Evolutionary conservation across 2,113 vertebrate genomes (phyloP).

Genomic region (Galbula dea): DNA sequence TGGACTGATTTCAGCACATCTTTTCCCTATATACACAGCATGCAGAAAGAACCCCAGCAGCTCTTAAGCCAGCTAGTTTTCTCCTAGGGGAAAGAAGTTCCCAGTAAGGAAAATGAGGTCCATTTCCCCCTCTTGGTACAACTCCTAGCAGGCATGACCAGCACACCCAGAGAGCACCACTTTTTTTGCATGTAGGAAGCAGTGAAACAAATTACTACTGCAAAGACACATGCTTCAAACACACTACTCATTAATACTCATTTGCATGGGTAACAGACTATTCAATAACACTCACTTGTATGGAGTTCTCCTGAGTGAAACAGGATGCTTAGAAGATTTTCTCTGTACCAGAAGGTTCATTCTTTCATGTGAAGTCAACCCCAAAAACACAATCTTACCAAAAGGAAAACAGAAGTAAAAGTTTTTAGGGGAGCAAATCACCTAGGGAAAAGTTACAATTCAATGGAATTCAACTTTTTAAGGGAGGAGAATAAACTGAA

Average conservation of each 20-base stretch:
- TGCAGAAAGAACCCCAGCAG: not conserved
- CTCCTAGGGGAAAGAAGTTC: not conserved
- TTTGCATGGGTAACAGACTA: too few species aligned
- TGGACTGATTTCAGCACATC: not conserved
- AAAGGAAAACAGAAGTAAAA: not conserved
- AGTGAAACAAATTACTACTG: not conserved
- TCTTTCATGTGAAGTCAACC: slow-evolving; percentile 89
- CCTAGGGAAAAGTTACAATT: not conserved
- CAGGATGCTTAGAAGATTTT: slow-evolving; percentile 75
- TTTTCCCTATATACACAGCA: not conserved
- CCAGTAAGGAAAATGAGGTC: not conserved
- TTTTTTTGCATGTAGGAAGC: not conserved
- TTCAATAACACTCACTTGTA: slow-evolving; percentile 93
- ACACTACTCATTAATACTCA: not conserved
- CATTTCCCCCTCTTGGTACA: not conserved
- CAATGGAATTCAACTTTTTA: not conserved
- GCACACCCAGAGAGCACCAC: not conserved
- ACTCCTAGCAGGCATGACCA: not conserved
- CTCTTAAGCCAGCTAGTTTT: not conserved
- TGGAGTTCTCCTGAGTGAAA: slow-evolving; percentile 86
- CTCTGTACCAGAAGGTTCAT: slow-evolving; percentile 77
- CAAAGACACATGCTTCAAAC: not conserved
- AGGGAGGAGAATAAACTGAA: not conserved
- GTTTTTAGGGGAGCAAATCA: not conserved
- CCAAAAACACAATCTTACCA: slow-evolving; percentile 83